Evolutionary conservation across 2,797 vertebrate species (phyloP), one percentile per base, ranked within the genome.

Genomic region (Microctenopoma stevenorrisi): DNA sequence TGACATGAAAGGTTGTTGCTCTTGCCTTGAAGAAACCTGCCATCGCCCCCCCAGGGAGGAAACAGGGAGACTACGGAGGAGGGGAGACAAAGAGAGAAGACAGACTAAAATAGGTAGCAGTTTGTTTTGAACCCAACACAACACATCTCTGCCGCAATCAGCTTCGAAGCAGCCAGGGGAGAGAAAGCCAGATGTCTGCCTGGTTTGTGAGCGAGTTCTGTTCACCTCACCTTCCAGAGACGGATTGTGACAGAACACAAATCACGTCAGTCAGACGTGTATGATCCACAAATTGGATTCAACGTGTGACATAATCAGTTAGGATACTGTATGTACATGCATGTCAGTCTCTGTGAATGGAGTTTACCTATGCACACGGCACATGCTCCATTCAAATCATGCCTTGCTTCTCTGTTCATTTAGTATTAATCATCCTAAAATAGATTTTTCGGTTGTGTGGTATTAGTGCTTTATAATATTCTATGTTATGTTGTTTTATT

Each of bases 1-100:
- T 62, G 77, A 70, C 28, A 80, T 46, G 64, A 73, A 64, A 87
- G 89, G 89, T 89, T 87, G 91, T 88, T 91, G 92, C 90, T 91
- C 92, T 93, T 93, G 91, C 91, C 92, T 93, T 90, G 90, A 89
- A 55, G 86, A 88, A 83, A 92, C 85, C 90, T 91, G 92, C 92
- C 90, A 92, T 76, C 91, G 83, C 86, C 91, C 88, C 88, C 91
- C 89, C 86, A 93, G 88, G 88, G 91, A 92, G 72, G 92, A 90
- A 81, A 92, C 86, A 87, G 89, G 91, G 82, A 90, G 89, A 91
- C 89, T 88, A 85, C 50, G 82, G 73, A 81, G 48, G 55, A 52
- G 76, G 77, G 48, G 54, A 71, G 77, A 81, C 44, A 77, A 16
- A 68, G 35, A 87, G 63, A 87, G 77, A 76, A 84, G 78, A 84